Percentiles rank a stretch among this genome's conserved stretches.
phyloP scores from a whole-genome alignment of 2,797 vertebrate genomes.

The Thripadectes ignobilis region DNA sequence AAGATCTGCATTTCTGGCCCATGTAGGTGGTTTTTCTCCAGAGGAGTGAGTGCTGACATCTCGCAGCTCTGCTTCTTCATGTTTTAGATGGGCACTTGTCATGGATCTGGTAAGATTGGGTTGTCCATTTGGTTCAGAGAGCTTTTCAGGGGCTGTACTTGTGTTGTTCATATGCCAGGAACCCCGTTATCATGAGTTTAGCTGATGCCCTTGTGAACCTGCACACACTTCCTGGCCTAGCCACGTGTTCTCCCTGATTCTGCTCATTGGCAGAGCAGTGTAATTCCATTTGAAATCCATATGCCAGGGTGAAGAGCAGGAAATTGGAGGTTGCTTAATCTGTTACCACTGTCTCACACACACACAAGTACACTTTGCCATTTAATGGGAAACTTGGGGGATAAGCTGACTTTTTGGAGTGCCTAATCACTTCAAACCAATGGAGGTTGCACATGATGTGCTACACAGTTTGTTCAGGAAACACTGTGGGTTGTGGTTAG shows the following conservation, averaged over 20 bases:
- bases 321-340: not conserved
- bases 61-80: not conserved
- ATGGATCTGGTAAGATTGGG: not conserved
- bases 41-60: not conserved
- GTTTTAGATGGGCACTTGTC: not conserved
- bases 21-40: not conserved
- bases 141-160: not conserved
- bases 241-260: rapidly evolving
- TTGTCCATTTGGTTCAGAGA: not conserved
- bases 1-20: not conserved
- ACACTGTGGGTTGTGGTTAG: not conserved
- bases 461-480: not conserved
- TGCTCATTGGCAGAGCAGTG: not conserved
- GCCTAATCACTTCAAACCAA: not conserved
- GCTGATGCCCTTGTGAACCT: not conserved
- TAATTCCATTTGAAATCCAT: not conserved
- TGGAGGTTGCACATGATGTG: not conserved
- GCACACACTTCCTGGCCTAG: rapidly evolving
- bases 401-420: not conserved
- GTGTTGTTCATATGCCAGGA: not conserved
- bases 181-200: rapidly evolving
- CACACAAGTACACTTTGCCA: not conserved
- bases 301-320: not conserved
- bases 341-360: not conserved
- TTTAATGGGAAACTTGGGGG: not conserved